A percentile compares a stretch with the other conserved stretches of the same genome.
phyloP scores from a whole-genome alignment of 2,797 vertebrate genomes.

The Nyctibius grandis region DNA sequence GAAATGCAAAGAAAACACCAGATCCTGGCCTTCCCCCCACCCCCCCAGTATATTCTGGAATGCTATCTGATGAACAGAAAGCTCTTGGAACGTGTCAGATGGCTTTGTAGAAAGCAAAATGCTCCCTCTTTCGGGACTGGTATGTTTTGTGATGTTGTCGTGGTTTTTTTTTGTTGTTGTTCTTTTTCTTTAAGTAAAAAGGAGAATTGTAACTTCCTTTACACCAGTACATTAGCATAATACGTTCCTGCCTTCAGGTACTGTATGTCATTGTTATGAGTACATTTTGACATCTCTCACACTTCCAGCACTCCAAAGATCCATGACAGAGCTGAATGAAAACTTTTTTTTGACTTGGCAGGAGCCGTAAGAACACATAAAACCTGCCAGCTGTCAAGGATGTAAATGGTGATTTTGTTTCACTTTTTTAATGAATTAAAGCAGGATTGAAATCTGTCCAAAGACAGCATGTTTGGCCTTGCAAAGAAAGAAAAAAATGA shows the following conservation, averaged over 20 bases:
- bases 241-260: slow-evolving; percentile 72
- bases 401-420: slow-evolving; percentile 89
- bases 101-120: slow-evolving; percentile 11
- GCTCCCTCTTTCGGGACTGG: not conserved
- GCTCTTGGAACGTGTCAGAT: not conserved
- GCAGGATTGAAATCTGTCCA: slow-evolving; percentile 85
- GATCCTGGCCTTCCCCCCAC: not conserved
- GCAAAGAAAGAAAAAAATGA: slow-evolving; percentile 80
- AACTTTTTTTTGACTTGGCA: slow-evolving; percentile 70
- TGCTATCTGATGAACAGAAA: slow-evolving; percentile 4
- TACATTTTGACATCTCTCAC: slow-evolving; percentile 75
- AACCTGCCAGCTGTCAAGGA: slow-evolving; percentile 86
- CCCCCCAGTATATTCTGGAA: not conserved
- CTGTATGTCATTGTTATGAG: slow-evolving; percentile 74
- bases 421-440: slow-evolving; percentile 86
- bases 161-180: not conserved
- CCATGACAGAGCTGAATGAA: slow-evolving; percentile 80
- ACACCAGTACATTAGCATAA: slow-evolving; percentile 64
- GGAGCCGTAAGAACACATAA: slow-evolving; percentile 76
- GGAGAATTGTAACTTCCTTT: slow-evolving; percentile 69
- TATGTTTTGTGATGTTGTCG: slow-evolving; percentile 2
- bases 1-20: not conserved
- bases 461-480: slow-evolving; percentile 89
- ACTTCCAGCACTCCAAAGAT: slow-evolving; percentile 75
- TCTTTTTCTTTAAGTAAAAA: slow-evolving; percentile 36